phyloP scores from a whole-genome alignment of 2,797 vertebrate species.

The Sebastes hubbsi region DNA sequence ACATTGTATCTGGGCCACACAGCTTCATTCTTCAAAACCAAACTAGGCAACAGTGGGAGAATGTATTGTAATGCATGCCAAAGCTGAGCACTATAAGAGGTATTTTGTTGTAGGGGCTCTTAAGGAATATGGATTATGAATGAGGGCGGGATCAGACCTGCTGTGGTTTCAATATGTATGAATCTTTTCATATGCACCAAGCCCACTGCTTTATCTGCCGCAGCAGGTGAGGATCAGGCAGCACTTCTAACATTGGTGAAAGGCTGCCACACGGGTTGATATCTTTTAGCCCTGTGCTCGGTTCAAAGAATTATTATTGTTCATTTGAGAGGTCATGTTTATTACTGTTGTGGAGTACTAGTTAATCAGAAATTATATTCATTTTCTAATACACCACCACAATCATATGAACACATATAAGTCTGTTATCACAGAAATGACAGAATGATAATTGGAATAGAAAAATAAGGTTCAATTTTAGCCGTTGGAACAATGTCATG shows the following conservation, averaged over 20 bases:
- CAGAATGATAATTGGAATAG: too few species aligned
- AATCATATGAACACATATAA: too few species aligned
- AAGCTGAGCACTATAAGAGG: constrained; percentile 65
- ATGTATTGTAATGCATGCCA: constrained; percentile 72
- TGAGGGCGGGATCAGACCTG: constrained; percentile 72
- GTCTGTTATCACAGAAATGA: rapidly evolving
- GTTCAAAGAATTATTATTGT: not conserved
- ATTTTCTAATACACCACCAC: not conserved
- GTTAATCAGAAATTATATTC: not conserved
- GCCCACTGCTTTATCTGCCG: constrained; percentile 62
- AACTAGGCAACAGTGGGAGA: constrained; percentile 62
- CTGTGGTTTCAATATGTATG: constrained; percentile 83
- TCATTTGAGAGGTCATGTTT: not conserved
- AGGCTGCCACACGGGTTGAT: not conserved
- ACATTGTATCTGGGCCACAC: constrained; percentile 27
- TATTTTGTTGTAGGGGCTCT: constrained; percentile 75
- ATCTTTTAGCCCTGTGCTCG: constrained; percentile 3
- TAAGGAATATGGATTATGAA: constrained; percentile 82
- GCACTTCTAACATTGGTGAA: constrained; percentile 47
- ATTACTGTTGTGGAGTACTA: not conserved
- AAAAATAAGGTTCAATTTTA: too few species aligned
- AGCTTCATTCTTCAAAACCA: constrained; percentile 34
- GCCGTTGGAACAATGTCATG: too few species aligned
- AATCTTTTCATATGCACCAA: constrained; percentile 74
- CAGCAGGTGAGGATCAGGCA: constrained; percentile 69